A percentile compares a stretch with the other conserved stretches of the same genome.
phyloP scores from a whole-genome alignment of 2,888 invertebrate species.

The Cremastobaeus sp. region DNA sequence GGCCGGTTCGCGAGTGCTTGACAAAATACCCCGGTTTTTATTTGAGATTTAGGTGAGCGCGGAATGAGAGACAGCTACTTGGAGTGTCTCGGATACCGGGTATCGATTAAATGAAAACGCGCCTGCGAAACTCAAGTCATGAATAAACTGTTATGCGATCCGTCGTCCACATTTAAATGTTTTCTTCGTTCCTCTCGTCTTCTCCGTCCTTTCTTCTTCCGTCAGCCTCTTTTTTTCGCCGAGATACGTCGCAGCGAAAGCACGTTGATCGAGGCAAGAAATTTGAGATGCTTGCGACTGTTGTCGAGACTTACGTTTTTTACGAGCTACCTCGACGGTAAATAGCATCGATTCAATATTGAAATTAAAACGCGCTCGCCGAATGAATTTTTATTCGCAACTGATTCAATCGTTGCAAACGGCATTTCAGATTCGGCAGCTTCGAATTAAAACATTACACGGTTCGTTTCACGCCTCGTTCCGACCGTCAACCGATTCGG shows the following conservation, averaged over 20 bases:
- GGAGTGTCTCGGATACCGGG: constrained; percentile 52
- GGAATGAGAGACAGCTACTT: constrained; percentile 51
- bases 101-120: constrained; percentile 69
- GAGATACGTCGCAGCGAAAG: constrained; percentile 63
- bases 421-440: constrained; percentile 5
- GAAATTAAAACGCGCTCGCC: constrained; percentile 40
- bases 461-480: constrained; percentile 41
- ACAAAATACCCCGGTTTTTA: constrained; percentile 39
- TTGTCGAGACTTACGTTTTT: constrained; percentile 50
- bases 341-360: constrained; percentile 51
- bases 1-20: not conserved
- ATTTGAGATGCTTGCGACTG: constrained; percentile 69
- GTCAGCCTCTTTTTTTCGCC: constrained; percentile 38
- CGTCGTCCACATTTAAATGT: constrained; percentile 62
- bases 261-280: constrained; percentile 69
- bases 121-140: constrained; percentile 70
- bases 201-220: constrained; percentile 32
- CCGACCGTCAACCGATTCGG: constrained; percentile 26
- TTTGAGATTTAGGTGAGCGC: constrained; percentile 50
- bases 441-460: constrained; percentile 43
- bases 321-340: constrained; percentile 51
- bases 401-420: not conserved
- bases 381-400: constrained; percentile 1
- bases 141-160: constrained; percentile 75
- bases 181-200: constrained; percentile 26